Percentiles rank a stretch among this genome's conserved stretches.
These are phyloP conservation scores for Diachrysia chrysitis DNA, from an alignment of 2,888 invertebrate species.

Conservation along the genomic window DNA sequence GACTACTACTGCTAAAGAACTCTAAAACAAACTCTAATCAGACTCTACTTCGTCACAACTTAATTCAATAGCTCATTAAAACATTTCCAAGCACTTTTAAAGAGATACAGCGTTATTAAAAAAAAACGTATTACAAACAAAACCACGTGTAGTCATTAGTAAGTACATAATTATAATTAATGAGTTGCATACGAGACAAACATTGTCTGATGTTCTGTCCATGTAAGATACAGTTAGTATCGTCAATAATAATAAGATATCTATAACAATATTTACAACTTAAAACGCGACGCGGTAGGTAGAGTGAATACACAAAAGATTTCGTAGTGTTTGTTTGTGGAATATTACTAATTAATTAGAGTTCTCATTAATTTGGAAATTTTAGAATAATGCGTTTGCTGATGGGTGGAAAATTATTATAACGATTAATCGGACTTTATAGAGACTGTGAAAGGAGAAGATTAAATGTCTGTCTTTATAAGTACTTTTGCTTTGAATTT, in stretches of 20 bases:
- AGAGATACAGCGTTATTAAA: neutral
- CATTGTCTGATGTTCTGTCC: conserved; percentile 34
- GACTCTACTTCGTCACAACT: neutral
- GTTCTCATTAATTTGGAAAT: conserved; percentile 24
- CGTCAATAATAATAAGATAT: conserved; percentile 51
- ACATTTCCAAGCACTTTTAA: neutral
- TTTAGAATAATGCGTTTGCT: conserved; percentile 6
- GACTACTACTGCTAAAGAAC: neutral
- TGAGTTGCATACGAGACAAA: conserved; percentile 33
- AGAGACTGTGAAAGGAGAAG: too few species aligned
- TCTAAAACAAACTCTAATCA: neutral
- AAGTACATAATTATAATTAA: conserved; percentile 5
- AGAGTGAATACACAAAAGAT: conserved; percentile 10
- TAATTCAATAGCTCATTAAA: neutral
- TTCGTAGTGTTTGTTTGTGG: conserved; percentile 47
- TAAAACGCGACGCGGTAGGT: conserved; percentile 48
- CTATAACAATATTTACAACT: conserved; percentile 50
- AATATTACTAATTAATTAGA: conserved; percentile 41
- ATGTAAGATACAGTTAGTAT: conserved; percentile 46
- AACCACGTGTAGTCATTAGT: conserved; percentile 9
- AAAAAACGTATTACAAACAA: too few species aligned
- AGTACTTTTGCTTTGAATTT: too few species aligned
- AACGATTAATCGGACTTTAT: neutral
- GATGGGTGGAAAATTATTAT: neutral
- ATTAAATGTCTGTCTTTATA: too few species aligned